phyloP scores from a whole-genome alignment of 2,797 vertebrate genomes.

The Typhlichthys subterraneus region DNA sequence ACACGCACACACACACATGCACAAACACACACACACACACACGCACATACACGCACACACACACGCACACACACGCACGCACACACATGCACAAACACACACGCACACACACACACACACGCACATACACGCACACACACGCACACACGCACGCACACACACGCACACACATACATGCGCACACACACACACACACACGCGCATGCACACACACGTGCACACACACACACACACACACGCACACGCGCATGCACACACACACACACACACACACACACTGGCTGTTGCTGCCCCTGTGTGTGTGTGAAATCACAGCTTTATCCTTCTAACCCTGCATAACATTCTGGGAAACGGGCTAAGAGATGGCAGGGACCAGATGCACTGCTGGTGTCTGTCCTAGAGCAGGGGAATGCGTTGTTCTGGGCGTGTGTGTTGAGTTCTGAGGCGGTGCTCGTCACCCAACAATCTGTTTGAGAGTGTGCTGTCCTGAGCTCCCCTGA shows the following conservation, averaged over 20 bases:
- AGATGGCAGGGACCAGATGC: slow-evolving; percentile 44
- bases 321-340: slow-evolving; percentile 43
- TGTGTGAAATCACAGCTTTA: slow-evolving; percentile 56
- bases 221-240: background rate
- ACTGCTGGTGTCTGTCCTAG: slow-evolving; percentile 41
- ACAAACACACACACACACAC: background rate
- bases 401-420: slow-evolving; percentile 34
- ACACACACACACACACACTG: slow-evolving; percentile 20
- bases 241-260: too few species aligned
- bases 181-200: too few species aligned
- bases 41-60: background rate
- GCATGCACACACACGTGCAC: too few species aligned
- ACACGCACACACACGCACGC: background rate
- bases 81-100: background rate
- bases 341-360: slow-evolving; percentile 37
- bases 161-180: background rate
- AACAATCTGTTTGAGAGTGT: slow-evolving; percentile 26
- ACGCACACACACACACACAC: background rate
- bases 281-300: slow-evolving; percentile 49
- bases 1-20: slow-evolving; percentile 12
- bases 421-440: slow-evolving; percentile 37
- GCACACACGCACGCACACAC: background rate
- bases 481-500: slow-evolving; percentile 10
- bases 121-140: background rate
- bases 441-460: slow-evolving; percentile 27